phyloP scores from a whole-genome alignment of 1,140 invertebrate species.

The Drosophila trapezifrons region DNA sequence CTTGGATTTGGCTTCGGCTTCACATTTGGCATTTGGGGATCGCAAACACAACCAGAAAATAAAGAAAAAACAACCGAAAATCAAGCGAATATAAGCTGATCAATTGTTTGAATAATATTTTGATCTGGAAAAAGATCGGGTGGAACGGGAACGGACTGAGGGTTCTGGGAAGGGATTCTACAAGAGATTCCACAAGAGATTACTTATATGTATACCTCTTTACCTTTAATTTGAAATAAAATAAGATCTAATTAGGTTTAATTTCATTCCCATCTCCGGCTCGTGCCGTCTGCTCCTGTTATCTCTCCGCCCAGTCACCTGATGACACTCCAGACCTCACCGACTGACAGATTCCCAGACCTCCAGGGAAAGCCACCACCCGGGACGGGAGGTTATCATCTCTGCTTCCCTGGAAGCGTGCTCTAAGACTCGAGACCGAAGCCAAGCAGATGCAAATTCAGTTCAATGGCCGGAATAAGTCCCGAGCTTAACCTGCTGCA shows the following conservation, averaged over 20 bases:
- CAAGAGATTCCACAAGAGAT: too few species aligned
- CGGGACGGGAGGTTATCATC: slow-evolving; percentile 9
- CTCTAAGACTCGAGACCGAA: slow-evolving; percentile 5
- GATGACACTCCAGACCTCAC: background rate
- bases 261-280: background rate
- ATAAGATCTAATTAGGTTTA: too few species aligned
- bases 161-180: too few species aligned
- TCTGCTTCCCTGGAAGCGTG: background rate
- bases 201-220: too few species aligned
- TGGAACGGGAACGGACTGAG: too few species aligned
- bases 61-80: too few species aligned
- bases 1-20: slow-evolving; percentile 54
- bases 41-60: background rate
- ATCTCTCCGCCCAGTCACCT: background rate
- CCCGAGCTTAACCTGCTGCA: slow-evolving; percentile 17
- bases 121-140: too few species aligned
- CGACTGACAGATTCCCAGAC: background rate
- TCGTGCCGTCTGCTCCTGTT: background rate
- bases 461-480: slow-evolving; percentile 53
- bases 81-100: too few species aligned
- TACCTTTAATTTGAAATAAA: too few species aligned
- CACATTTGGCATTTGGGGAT: slow-evolving; percentile 63
- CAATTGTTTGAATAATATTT: too few species aligned
- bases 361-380: background rate
- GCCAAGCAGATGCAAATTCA: slow-evolving; percentile 54